phyloP scores from a whole-genome alignment of 2,888 invertebrate genomes.

The Andrena trimmerana region DNA sequence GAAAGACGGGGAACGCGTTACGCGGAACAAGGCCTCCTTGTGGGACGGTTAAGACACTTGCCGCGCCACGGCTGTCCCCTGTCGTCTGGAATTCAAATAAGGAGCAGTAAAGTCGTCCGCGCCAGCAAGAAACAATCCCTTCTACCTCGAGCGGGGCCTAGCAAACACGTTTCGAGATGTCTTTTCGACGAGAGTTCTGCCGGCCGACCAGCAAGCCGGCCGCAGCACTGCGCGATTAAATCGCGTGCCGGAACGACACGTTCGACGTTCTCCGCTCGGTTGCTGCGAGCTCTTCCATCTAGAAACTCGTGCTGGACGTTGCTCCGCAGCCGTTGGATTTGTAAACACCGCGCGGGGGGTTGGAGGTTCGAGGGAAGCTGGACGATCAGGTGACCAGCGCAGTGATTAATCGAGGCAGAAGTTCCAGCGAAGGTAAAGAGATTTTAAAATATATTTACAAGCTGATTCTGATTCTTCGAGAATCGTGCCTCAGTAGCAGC shows the following conservation, averaged over 20 bases:
- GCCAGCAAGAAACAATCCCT: conserved; percentile 54
- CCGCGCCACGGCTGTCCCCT: conserved; percentile 9
- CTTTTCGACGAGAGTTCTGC: conserved; percentile 23
- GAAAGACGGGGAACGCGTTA: conserved; percentile 4
- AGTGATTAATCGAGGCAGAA: too few species aligned
- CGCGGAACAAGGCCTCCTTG: conserved; percentile 37
- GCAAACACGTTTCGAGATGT: conserved; percentile 50
- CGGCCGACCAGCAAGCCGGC: conserved; percentile 9
- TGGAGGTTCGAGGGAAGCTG: not conserved
- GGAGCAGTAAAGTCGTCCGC: conserved; percentile 39
- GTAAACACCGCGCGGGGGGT: not conserved
- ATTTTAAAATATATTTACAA: too few species aligned
- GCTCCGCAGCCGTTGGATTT: not conserved
- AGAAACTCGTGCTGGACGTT: not conserved
- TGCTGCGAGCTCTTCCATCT: conserved; percentile 1
- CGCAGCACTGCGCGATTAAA: conserved; percentile 22
- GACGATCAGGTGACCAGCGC: not conserved
- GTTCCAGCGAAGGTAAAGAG: too few species aligned
- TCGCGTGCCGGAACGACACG: conserved; percentile 32
- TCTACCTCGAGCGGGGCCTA: conserved; percentile 11
- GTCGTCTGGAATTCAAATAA: conserved; percentile 43
- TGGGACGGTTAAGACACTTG: not conserved
- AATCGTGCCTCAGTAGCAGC: too few species aligned
- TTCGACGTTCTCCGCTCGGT: conserved; percentile 1
- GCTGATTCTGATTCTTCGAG: too few species aligned